phyloP scores from a whole-genome alignment of 2,113 vertebrate genomes.

The Toxotes chatareus region DNA sequence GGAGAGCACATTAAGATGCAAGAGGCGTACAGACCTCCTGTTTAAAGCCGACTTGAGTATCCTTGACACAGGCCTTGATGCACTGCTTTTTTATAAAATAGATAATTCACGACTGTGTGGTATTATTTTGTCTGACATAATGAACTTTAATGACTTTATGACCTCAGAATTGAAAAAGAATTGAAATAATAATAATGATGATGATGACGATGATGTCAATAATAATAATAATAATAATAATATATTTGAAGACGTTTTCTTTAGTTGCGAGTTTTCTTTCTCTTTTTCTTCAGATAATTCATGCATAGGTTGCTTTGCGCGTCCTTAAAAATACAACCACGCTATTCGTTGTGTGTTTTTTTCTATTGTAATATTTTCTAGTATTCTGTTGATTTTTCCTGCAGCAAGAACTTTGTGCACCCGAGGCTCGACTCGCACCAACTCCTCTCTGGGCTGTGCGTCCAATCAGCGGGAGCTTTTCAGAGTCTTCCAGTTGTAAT shows the following conservation, averaged over 20 bases:
- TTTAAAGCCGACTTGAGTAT: conserved; percentile 53
- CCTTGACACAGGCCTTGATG: conserved; percentile 57
- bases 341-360: not conserved
- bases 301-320: not conserved
- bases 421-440: conserved; percentile 72
- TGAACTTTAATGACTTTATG: not conserved
- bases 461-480: conserved; percentile 89
- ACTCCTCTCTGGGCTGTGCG: conserved; percentile 83
- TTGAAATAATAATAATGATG: not conserved
- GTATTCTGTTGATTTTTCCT: conserved; percentile 35
- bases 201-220: not conserved
- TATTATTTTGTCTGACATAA: not conserved
- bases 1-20: conserved; percentile 73
- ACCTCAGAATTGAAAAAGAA: not conserved
- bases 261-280: not conserved
- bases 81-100: conserved; percentile 15
- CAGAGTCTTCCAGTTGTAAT: conserved; percentile 85
- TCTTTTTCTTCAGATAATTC: not conserved
- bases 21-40: conserved; percentile 55
- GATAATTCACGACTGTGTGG: conserved; percentile 4
- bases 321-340: not conserved
- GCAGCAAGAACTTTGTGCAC: conserved; percentile 54
- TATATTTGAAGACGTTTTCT: not conserved
- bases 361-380: conserved; percentile 2
- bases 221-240: not conserved